Conservation (phyloP, 2,797 vertebrate species). For the Cyclura pinguis region DNA sequence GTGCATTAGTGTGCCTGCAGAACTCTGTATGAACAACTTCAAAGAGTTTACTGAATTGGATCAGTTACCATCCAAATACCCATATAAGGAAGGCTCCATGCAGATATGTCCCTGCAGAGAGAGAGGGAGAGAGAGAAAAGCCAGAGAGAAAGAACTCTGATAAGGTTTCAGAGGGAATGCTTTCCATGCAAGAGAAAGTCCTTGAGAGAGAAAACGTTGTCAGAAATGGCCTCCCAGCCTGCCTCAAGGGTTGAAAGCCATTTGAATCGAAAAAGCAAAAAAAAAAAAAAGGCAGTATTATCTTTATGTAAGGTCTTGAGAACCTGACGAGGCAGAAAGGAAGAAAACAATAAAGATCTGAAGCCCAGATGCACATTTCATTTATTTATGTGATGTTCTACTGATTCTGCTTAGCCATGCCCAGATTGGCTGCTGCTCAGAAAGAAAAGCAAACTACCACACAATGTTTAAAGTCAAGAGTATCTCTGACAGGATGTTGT, state of each 20-base stretch:
- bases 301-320: not conserved
- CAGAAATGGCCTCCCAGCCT: not conserved
- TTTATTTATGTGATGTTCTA: not conserved
- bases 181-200: not conserved
- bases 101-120: not conserved
- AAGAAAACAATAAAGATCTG: constrained; percentile 21
- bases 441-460: constrained; percentile 9
- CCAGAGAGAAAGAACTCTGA: not conserved
- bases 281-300: not conserved
- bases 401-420: not conserved
- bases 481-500: not conserved
- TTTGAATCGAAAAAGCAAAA: not conserved
- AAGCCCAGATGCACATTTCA: not conserved
- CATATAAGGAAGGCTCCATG: constrained; percentile 15
- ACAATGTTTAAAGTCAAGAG: not conserved
- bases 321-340: not conserved
- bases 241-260: constrained; percentile 16
- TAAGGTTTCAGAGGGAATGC: constrained; percentile 9
- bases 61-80: constrained; percentile 25
- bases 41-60: constrained; percentile 16
- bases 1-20: constrained; percentile 13
- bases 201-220: not conserved
- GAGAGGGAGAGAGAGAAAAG: not conserved
- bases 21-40: constrained; percentile 22
- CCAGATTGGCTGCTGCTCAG: not conserved